phyloP scores from a whole-genome alignment of 2,113 vertebrate genomes.

The Anhinga anhinga region DNA sequence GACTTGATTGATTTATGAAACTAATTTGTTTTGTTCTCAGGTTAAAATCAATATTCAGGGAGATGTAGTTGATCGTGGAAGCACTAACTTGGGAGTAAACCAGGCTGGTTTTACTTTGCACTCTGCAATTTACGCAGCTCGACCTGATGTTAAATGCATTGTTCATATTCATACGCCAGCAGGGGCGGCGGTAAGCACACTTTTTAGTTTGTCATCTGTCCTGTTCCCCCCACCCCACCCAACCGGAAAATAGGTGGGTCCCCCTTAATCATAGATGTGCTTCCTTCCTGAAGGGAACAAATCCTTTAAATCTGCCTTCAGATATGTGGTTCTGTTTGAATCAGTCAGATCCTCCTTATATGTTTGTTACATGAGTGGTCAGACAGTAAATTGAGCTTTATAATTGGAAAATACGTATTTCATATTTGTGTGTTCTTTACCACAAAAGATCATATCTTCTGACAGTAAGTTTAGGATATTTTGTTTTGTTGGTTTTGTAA shows the following conservation, averaged over 20 bases:
- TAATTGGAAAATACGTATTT: not conserved
- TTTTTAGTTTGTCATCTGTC: not conserved
- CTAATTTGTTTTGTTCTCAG: slow-evolving; percentile 60
- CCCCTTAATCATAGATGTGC: not conserved
- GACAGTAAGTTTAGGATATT: no score
- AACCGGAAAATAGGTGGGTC: not conserved
- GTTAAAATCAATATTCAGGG: slow-evolving; percentile 94
- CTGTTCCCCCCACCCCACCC: not conserved
- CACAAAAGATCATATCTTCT: not conserved
- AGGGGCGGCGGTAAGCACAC: slow-evolving; percentile 86
- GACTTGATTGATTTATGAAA: not conserved
- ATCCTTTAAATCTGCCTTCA: not conserved
- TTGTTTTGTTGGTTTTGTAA: not conserved
- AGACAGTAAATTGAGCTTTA: not conserved
- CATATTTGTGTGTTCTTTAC: not conserved
- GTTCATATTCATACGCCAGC: slow-evolving; percentile 93
- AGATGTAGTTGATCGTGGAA: slow-evolving; percentile 91
- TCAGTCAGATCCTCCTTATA: not conserved
- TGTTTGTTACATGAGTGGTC: not conserved
- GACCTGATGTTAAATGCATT: slow-evolving; percentile 89
- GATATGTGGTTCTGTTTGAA: not conserved
- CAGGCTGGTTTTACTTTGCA: slow-evolving; percentile 92
- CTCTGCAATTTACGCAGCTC: slow-evolving; percentile 88
- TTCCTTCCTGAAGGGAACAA: not conserved
- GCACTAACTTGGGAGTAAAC: slow-evolving; percentile 94